Conservation (phyloP, 2,797 vertebrate genomes). For the Chelidonichthys spinosus region DNA sequence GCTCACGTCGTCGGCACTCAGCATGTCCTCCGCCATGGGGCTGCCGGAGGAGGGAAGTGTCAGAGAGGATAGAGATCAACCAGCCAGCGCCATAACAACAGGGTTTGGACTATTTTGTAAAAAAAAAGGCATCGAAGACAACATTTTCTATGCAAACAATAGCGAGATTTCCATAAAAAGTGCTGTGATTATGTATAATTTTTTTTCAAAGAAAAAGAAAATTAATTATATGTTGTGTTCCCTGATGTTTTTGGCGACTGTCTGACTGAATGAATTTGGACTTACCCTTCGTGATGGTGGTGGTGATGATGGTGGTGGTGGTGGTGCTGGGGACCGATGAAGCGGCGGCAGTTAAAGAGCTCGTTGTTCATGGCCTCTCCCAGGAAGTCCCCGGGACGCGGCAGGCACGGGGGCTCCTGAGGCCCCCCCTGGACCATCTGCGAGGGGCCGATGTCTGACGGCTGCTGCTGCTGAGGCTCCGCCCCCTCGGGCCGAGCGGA, state of each 20-base stretch:
- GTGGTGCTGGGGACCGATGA: slow-evolving; percentile 95
- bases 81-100: neutral
- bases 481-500: slow-evolving; percentile 83
- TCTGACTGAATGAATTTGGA: neutral
- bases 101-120: neutral
- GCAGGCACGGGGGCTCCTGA: slow-evolving; percentile 91
- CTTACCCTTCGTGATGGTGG: slow-evolving; percentile 92
- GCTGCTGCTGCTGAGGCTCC: slow-evolving; percentile 73
- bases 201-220: too few relatives aligned
- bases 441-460: slow-evolving; percentile 85
- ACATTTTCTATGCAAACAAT: neutral
- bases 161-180: neutral
- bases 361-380: slow-evolving; percentile 95
- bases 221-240: too few relatives aligned
- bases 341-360: slow-evolving; percentile 95
- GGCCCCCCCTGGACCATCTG: slow-evolving; percentile 88
- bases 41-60: slow-evolving; percentile 68
- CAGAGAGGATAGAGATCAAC: neutral
- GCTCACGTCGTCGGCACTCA: slow-evolving; percentile 97
- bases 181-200: neutral
- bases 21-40: slow-evolving; percentile 97
- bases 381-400: slow-evolving; percentile 92
- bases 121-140: neutral
- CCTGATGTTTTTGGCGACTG: neutral
- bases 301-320: slow-evolving; percentile 91